Evolutionary conservation across 2,888 invertebrate species (phyloP), one percentile per base, ranked within the genome.

Genomic region (Conomelus anceps): DNA sequence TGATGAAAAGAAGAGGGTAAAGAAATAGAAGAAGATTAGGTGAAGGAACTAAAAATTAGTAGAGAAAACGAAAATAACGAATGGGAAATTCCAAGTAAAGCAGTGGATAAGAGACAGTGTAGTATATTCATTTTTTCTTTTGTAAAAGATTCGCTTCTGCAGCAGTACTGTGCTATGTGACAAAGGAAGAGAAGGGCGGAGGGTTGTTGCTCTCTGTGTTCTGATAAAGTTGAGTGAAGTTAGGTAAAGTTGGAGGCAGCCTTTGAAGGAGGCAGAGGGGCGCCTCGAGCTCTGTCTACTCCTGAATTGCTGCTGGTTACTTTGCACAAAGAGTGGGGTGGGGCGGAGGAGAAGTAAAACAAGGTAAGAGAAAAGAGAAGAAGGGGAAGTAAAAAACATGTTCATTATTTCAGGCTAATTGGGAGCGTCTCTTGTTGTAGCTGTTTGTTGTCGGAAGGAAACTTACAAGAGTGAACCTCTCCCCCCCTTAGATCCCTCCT

Each of bases 321-420:
- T 17, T 85, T 22, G 85, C 22, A 26, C 23, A 34, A 84, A 24
- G 85, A 89, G 23, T 34, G 34, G 85, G 23, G 20, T 9, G 29
- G 24, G n/a, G 88, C 22, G 85, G 22, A n/a, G 88, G 23, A 23
- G 63, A 84, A 34, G 24, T 22, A 29, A 34, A 34, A 34, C 34
- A 34, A 34, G 34, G 34, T 34, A 34, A 34, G 34, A 34, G 34
- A 34, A 34, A 34, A 34, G 11, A 17, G 34, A 34, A 9, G 34
- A 1, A 34, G 34, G 34, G 17, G 11, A 34, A 34, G 41, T 29
- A 87, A 87, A 87, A 85, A 89, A 89, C 89, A 88, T 89, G 89
- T 89, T 89, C 89, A 89, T 89, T 89, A 89, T 89, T 89, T 87
- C 87, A 87, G 85, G 87, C 89, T 89, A 89, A 89, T 89, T 89